Percentiles rank a stretch among this genome's conserved stretches.
Conservation (phyloP, 2,888 invertebrate genomes). For the Clivina fossor region DNA sequence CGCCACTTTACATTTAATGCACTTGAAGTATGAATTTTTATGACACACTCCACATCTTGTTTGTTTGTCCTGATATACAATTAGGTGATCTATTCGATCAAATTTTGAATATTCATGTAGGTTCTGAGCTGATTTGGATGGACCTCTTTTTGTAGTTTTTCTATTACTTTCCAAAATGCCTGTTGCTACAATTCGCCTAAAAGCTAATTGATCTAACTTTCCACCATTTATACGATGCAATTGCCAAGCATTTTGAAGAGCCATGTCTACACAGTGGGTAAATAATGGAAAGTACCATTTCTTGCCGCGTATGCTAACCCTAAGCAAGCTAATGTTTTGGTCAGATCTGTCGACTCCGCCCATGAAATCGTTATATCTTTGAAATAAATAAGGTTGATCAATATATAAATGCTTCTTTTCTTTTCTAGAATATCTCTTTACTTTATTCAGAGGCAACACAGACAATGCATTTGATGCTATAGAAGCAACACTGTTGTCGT, state of each 20-base stretch:
- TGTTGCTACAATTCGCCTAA: constrained; percentile 2
- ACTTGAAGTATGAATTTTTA: constrained; percentile 24
- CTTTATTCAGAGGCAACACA: constrained; percentile 23
- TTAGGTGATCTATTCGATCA: constrained; percentile 21
- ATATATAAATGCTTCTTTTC: constrained; percentile 17
- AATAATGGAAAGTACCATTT: constrained; percentile 15
- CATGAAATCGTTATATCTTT: not conserved
- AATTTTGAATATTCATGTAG: constrained; percentile 9
- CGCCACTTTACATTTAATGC: constrained; percentile 22
- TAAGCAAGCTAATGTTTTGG: not conserved
- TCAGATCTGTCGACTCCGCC: constrained; percentile 7
- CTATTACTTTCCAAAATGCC: constrained; percentile 5
- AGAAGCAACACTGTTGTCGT: constrained; percentile 35
- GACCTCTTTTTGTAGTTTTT: constrained; percentile 1
- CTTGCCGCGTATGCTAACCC: not conserved
- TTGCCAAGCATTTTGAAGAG: constrained; percentile 19
- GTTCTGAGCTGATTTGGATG: not conserved
- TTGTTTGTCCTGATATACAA: constrained; percentile 30
- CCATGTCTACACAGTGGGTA: constrained; percentile 16
- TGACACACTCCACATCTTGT: constrained; percentile 33
- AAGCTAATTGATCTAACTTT: constrained; percentile 11
- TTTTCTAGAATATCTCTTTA: constrained; percentile 29
- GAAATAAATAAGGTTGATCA: constrained; percentile 26
- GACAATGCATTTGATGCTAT: constrained; percentile 29
- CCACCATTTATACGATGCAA: constrained; percentile 3